Base-by-base conservation (phyloP, 2,888 invertebrate genomes). In the Nomada ruficornis region DNA sequence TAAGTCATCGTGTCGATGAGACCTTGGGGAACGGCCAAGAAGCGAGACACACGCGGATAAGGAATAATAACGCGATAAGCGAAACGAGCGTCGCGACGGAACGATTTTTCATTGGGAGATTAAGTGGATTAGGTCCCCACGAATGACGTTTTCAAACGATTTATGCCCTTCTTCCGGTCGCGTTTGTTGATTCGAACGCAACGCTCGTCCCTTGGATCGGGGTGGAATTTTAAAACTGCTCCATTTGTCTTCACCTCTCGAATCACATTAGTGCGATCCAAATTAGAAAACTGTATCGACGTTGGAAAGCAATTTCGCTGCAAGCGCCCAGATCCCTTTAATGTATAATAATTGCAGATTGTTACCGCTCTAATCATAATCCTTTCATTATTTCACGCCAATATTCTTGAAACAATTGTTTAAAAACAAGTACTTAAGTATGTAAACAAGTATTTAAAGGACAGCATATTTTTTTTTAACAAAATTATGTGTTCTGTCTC, bases 41-140 rank as follows among this genome's bases (percentile, higher is more conserved):
- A 59, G 63, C 54, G 36, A 54, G 55, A 60, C 26, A 15, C 73
- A 13, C 65, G 64, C 59, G 63, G 64, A 64, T 71, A 69, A 72
- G 75, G 86, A 84, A 87, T 85, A 87, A 87, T 85, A 87, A 87
- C 70, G 64, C 70, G 80, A 87, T 82, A 82, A 85, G 77, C 87
- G 81, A 62, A 81, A 83, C 77, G 77, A 69, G 62, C 52, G 77
- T 77, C 77, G 68, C 57, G 64, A 23, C 20, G 69, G 42, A 65
- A 68, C 87, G 71, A 87, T 87, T 87, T 87, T 87, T 87, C 81
- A 87, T 83, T 57, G 68, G 18, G 52, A 83, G 85, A 87, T 87
- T 87, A 87, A 87, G 77, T 83, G 77, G 87, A 87, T 87, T 82
- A 87, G 79, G 73, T 70, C 57, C 20, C 70, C 50, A 36, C 57